These are phyloP conservation scores for Saguinus imperator DNA, from an alignment of 2,113 vertebrate species.

Conservation along the genomic window DNA sequence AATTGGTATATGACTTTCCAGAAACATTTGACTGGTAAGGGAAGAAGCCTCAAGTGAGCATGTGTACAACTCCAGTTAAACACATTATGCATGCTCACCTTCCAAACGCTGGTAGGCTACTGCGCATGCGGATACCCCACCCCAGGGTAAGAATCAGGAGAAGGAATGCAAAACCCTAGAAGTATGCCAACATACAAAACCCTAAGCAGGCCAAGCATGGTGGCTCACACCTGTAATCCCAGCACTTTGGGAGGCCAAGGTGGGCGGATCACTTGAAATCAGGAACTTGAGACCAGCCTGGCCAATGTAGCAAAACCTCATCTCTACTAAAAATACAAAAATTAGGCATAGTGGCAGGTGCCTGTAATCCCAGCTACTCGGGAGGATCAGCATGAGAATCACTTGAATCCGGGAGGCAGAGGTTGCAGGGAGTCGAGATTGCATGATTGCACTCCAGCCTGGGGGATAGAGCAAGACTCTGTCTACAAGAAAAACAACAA, in stretches of 20 bases:
- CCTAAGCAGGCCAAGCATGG: not conserved
- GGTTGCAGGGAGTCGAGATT: not conserved
- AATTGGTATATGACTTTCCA: no score
- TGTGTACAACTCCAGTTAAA: no score
- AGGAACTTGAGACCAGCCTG: not conserved
- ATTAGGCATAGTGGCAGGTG: not conserved
- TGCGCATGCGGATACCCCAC: no score
- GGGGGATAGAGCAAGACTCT: no score
- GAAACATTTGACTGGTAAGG: no score
- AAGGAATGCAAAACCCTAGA: no score
- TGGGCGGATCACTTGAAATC: not conserved
- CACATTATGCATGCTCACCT: no score
- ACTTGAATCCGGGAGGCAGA: not conserved
- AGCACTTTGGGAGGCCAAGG: not conserved
- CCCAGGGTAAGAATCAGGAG: no score
- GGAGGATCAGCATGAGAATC: not conserved
- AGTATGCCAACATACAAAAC: no score
- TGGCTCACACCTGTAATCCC: not conserved
- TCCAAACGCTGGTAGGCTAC: no score
- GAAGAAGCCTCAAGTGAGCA: no score
- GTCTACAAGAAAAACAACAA: no score
- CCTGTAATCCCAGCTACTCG: not conserved
- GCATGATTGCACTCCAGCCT: not conserved
- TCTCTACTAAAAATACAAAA: not conserved
- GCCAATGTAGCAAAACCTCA: not conserved